Evolutionary conservation across 2,888 invertebrate genomes (phyloP).

Genomic region (Thereva nobilitata): DNA sequence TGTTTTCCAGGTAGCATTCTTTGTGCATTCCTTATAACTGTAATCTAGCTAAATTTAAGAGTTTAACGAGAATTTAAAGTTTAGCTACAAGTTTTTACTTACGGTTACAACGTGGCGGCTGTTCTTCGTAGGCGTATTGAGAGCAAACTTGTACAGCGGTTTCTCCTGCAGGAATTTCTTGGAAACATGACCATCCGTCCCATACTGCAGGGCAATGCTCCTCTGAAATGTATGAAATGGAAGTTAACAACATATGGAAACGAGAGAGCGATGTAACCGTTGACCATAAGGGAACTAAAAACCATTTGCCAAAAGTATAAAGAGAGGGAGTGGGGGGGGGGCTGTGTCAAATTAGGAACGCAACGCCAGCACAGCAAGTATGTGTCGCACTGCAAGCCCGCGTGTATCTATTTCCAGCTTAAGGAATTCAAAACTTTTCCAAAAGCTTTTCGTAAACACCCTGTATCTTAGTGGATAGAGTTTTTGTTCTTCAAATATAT

Average conservation of each 20-base stretch:
- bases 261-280: constrained; percentile 24
- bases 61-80: not conserved
- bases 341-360: no score
- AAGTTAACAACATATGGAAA: constrained; percentile 5
- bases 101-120: constrained; percentile 64
- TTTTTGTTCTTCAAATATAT: no score
- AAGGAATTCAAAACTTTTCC: no score
- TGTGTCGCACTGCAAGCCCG: no score
- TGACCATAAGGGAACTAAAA: not conserved
- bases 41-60: constrained; percentile 57
- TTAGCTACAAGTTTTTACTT: constrained; percentile 50
- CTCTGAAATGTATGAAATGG: constrained; percentile 36
- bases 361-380: no score
- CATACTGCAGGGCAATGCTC: constrained; percentile 63
- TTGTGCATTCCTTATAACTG: constrained; percentile 63
- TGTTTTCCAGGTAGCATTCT: constrained; percentile 63
- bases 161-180: constrained; percentile 56
- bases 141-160: constrained; percentile 61
- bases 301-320: no score
- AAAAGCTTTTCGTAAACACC: no score
- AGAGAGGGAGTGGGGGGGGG: no score
- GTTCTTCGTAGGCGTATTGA: constrained; percentile 63
- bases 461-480: no score
- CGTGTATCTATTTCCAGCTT: no score
- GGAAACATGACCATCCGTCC: constrained; percentile 70